Base-by-base conservation (phyloP, 37 sponge, comb jelly and placozoan genomes). In the Tethya wilhelma region DNA sequence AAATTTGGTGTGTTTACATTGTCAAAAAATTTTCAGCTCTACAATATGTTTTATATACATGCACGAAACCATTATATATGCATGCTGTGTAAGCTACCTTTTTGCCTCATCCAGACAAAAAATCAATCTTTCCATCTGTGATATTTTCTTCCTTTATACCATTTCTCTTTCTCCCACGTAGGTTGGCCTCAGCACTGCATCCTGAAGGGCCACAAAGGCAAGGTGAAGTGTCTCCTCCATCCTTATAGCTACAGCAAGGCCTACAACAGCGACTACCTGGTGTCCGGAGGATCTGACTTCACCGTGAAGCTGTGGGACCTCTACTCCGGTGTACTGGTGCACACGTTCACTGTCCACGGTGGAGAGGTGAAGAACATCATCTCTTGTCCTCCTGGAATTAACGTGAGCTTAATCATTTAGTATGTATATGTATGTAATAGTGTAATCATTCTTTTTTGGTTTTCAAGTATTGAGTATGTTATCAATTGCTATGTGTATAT, bases 251-350 rank as follows among this genome's bases (percentile, higher is more conserved):
- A 89, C 75, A 78, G 86, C 68, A 71, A 36, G 26, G 84, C 78
- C 68, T 94, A 86, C 58, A 64, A 91, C 72, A 79, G 38, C 32
- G 81, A 88, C 44, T 49, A 85, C 68, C 71, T 95, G 43, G 59
- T 95, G 28, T 86, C 90, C 59, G 96, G 93, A 11, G 90, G 95
- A n/a, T 87, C 86, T 0, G 97, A 97, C 81, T 94, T 94, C 76
- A 89, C 94, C 40, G 97, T 97, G 37, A 79, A 89, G 26, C 77
- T 97, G 72, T 97, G 97, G 97, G 81, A 94, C 79, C 77, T 97
- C 56, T 87, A 84, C 65, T 71, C 71, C 17, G 89, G 91, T 0
- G 49, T 75, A 14, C 88, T 91, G 69, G 64, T 97, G 31, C 87
- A 86, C 69, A 91, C 92, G 25, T 94, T 89, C 71, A 56, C 85